Base-by-base conservation (phyloP, 2,888 invertebrate genomes). In the Nudaria mundana region DNA sequence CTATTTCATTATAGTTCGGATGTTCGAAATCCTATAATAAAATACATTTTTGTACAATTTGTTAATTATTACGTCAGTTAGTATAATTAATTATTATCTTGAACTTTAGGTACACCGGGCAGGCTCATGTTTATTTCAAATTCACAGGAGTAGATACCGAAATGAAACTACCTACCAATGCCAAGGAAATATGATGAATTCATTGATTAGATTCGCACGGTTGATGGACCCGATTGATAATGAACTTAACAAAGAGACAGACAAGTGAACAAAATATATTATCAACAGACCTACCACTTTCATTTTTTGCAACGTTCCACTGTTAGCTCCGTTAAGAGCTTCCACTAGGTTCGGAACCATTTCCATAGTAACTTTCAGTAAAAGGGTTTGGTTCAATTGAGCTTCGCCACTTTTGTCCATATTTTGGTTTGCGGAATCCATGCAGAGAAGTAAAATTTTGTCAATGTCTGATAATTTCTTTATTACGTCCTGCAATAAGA, bases 381-480 rank as follows among this genome's bases (percentile, higher is more conserved):
- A 81, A 8, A 97, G 83, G 0, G 94, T 89, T 69, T 95, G 94
- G 64, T 94, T 95, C 24, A 97, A 85, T 71, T 95, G 94, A 1
- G 91, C 91, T 64, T 96, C 95, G 0, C 95, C 93, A 14, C 74
- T 56, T 52, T 79, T 79, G 25, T 77, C 78, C 46, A 81, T 69
- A 81, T 90, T 71, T 89, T 91, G 63, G 90, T 83, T 81, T 1
- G 76, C 74, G 0, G 77, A 59, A 38, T 88, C 85, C 49, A 89
- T 73, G 51, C 89, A 89, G 4, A 90, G 65, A 3, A 93, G 89
- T 10, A 97, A 81, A 11, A 97, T 89, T 64, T 93, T 93, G 62
- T 97, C 97, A n/a, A 96, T 90, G 50, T 95, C 95, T 2, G 91
- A 81, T 42, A 97, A 89, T 58, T 93, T 92, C 46, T 91, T 90